Percentiles rank a stretch among this genome's conserved stretches.
Evolutionary conservation across 2,888 invertebrate genomes (phyloP).

Genomic region (Hypsopygia costalis): DNA sequence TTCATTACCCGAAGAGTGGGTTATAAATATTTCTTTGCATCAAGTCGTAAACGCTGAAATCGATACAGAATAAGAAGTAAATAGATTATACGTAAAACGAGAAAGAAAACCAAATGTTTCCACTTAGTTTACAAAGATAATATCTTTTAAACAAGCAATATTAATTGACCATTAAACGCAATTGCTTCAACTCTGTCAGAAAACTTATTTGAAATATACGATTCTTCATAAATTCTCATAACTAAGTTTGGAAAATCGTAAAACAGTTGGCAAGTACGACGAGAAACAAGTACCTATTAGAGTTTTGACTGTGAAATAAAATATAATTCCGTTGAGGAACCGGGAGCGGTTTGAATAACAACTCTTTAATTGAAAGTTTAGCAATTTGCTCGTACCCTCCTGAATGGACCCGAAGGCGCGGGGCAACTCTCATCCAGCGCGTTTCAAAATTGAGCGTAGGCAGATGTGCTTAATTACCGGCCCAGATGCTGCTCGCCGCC

Average conservation of each 20-base stretch:
- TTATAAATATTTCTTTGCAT: constrained; percentile 5
- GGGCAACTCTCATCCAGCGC: constrained; percentile 72
- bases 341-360: constrained; percentile 76
- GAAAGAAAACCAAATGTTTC: not conserved
- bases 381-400: constrained; percentile 78
- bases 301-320: constrained; percentile 68
- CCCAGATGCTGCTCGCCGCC: constrained; percentile 62
- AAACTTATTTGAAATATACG: constrained; percentile 43
- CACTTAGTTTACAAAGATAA: not conserved
- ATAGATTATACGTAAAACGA: not conserved
- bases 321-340: constrained; percentile 69
- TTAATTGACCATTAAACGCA: constrained; percentile 11
- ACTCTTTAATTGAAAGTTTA: constrained; percentile 81
- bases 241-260: constrained; percentile 52
- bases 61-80: constrained; percentile 2
- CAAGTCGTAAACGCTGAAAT: constrained; percentile 4
- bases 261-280: constrained; percentile 55
- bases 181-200: constrained; percentile 9
- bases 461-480: constrained; percentile 79
- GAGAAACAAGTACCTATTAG: constrained; percentile 63
- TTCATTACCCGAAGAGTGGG: constrained; percentile 3
- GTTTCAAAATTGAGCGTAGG: constrained; percentile 79
- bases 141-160: not conserved
- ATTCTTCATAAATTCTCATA: constrained; percentile 49
- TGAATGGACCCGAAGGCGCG: constrained; percentile 73